Percentiles rank a stretch among this genome's conserved stretches.
phyloP scores from a whole-genome alignment of 2,113 vertebrate genomes.

The Aleadryas rufinucha region DNA sequence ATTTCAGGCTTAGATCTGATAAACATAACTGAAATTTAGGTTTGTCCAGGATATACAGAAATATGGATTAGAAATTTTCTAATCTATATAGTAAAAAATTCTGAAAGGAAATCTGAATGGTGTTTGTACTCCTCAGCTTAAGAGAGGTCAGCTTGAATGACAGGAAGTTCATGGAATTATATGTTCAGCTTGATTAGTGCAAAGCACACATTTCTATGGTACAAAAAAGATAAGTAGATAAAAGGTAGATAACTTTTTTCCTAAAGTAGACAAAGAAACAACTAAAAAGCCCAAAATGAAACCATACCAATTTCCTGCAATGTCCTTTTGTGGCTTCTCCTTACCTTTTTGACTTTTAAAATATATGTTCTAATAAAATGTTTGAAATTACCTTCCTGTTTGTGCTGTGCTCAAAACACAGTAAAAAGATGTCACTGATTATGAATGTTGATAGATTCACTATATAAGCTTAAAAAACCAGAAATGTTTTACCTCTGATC shows the following conservation, averaged over 20 bases:
- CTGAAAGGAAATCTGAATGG: background rate
- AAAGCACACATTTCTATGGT: background rate
- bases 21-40: background rate
- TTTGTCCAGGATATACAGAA: background rate
- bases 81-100: background rate
- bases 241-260: background rate
- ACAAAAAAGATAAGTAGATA: background rate
- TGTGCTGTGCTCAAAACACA: background rate
- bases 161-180: background rate
- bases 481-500: background rate
- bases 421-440: background rate
- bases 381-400: background rate
- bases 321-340: background rate
- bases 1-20: conserved; percentile 15
- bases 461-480: background rate
- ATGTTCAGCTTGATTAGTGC: background rate
- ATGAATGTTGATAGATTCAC: background rate
- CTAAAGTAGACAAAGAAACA: background rate
- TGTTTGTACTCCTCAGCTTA: background rate
- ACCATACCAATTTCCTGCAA: background rate
- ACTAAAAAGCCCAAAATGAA: background rate
- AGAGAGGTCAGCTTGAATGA: background rate
- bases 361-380: background rate
- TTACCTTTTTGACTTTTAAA: background rate
- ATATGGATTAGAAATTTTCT: background rate